Base-by-base conservation (phyloP, 2,888 invertebrate species). In the Conops quadrifasciatus region DNA sequence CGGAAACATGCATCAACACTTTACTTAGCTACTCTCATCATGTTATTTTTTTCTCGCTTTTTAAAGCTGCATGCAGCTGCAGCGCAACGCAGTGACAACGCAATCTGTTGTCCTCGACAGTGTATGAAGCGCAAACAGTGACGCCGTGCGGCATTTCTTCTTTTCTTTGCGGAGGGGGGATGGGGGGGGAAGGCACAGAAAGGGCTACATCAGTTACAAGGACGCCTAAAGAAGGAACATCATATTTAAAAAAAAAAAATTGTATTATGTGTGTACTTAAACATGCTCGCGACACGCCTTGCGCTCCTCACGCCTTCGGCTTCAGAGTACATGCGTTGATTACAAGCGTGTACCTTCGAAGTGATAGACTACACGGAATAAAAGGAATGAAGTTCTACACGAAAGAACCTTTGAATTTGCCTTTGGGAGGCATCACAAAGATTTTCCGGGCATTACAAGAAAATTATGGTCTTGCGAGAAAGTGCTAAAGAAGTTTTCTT, bases 1-100 rank as follows among this genome's bases (percentile, higher is more conserved):
- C 75, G 77, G 77, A 77, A 77, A 77, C 76, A 74, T 74, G 73
- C 67, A 69, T 68, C 15, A 19, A 70, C 71, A 70, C 64, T 51
- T 68, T 45, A 51, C 51, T 56, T 63, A 64, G 53, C 64, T 58
- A n/a, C 45, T 66, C 51, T n/a, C 49, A 58, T 51, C 43, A 68
- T 30, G n/a, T 26, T 70, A 15, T 60, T 53, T 58, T 51, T 64
- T 11, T 45, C 49, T 68, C 19, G 1, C 21, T 49, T 19, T 3
- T 24, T 26, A 53, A 21, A 24, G 26, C 3, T 24, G 21, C 58
- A 26, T 26, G 53, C 30, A 58, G 21, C 58, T 21, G 24, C 21
- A 58, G n/a, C 66, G 67, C 67, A 72, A 75, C 76, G 74, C 76
- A n/a, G 75, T 75, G 72, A 75, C 75, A 76, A 74, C 72, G 72